Evolutionary conservation across 2,888 invertebrate genomes (phyloP), one percentile per base, ranked within the genome.

Genomic region (Colletes collaris): DNA sequence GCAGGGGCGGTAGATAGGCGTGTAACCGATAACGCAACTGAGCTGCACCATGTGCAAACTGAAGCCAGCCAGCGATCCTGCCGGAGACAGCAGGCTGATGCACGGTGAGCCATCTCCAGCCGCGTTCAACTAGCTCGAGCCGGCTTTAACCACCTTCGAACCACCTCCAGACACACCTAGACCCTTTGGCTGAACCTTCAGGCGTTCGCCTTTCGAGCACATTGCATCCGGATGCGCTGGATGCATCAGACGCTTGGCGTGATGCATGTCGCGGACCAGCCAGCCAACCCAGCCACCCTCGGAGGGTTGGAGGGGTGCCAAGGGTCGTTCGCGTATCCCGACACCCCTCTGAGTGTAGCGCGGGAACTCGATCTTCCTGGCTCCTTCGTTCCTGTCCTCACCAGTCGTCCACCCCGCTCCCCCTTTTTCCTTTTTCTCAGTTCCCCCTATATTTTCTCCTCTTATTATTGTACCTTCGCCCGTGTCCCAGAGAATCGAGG

Each of bases 231-330:
- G 89, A 87, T 83, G 87, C 89, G 85, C 88, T 91, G 86, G 90
- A 88, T 83, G 90, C 90, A 82, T 87, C 91, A 79, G 89, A 91
- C 89, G 89, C 88, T 76, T 88, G 83, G 84, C 85, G 78, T 89
- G 92, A 87, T 89, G 89, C 89, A 90, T 88, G 89, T 88, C 85
- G 88, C 77, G 72, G 76, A 72, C 81, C 59, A 72, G 71, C 77
- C 67, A 55, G 19, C 49, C 67, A 63, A 16, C 59, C 59, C 69
- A 63, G 60, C 62, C 67, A 44, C 56, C 71, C 62, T 44, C 59
- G 52, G 80, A 67, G 78, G 81, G 58, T 81, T 90, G 90, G 90
- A 90, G 84, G 80, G 62, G 44, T 88, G 90, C 90, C 90, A 90
- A 89, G 77, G 84, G 80, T 89, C 88, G 83, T 87, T 89, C 87